These are phyloP conservation scores for Timandra comae DNA, from an alignment of 2,888 invertebrate species.

Conservation along the genomic window DNA sequence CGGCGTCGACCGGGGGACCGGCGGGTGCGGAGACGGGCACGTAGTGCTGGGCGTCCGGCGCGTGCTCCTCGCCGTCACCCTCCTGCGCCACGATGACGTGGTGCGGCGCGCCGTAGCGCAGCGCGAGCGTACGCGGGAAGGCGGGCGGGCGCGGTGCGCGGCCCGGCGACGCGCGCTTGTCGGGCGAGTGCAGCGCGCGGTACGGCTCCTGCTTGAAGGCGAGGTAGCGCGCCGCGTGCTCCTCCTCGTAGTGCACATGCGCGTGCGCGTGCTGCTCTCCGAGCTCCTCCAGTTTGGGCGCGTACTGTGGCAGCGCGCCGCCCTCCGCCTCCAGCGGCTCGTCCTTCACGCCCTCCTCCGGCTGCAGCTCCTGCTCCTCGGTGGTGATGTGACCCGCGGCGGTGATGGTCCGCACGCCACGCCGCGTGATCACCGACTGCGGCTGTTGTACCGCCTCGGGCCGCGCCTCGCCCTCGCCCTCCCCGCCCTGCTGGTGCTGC, in stretches of 20 bases:
- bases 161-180: conserved; percentile 37
- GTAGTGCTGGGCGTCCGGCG: conserved; percentile 44
- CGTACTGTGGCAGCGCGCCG: conserved; percentile 34
- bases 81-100: conserved; percentile 55
- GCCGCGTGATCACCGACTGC: conserved; percentile 76
- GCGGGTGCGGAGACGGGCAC: conserved; percentile 15
- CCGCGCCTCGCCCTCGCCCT: conserved; percentile 9
- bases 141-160: conserved; percentile 15
- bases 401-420: conserved; percentile 77
- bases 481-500: conserved; percentile 3
- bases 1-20: conserved; percentile 25
- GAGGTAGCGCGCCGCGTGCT: conserved; percentile 56
- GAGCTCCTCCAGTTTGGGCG: conserved; percentile 39
- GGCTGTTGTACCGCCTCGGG: conserved; percentile 38
- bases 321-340: conserved; percentile 50
- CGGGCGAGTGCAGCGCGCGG: conserved; percentile 39
- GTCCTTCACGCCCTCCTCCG: conserved; percentile 58
- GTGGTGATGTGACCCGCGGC: conserved; percentile 77
- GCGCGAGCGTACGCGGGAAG: conserved; percentile 42
- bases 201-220: conserved; percentile 63
- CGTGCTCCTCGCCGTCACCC: conserved; percentile 39
- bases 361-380: conserved; percentile 30
- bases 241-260: conserved; percentile 53
- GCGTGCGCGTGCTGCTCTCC: too few species aligned
- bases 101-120: conserved; percentile 56